Conservation (phyloP, 2,888 invertebrate genomes). For the Pollenia angustigena region DNA sequence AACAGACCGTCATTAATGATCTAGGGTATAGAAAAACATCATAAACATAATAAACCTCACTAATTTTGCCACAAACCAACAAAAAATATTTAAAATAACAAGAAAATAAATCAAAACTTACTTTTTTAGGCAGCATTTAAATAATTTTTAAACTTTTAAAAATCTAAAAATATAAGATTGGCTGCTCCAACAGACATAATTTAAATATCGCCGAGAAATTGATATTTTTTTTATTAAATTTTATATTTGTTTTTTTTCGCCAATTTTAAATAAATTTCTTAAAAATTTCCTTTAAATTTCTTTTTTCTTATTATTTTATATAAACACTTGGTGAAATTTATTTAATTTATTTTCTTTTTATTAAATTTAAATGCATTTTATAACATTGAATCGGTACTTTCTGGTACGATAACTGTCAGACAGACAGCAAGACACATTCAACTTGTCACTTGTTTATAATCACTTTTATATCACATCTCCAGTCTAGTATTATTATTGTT, state of each 20-base stretch:
- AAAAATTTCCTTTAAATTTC: background rate
- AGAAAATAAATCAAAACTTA: too few species aligned
- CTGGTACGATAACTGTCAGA: slow-evolving; percentile 52
- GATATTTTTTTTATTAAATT: background rate
- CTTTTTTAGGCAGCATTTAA: too few species aligned
- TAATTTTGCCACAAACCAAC: too few species aligned
- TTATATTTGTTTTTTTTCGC: background rate
- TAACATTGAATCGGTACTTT: slow-evolving; percentile 27
- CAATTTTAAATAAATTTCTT: too few species aligned
- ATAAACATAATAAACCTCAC: too few species aligned
- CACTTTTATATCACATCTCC: slow-evolving; percentile 47
- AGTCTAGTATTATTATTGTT: slow-evolving; percentile 24
- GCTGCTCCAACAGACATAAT: too few species aligned
- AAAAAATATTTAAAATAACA: too few species aligned
- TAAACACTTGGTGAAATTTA: slow-evolving; percentile 19
- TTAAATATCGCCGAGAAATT: too few species aligned
- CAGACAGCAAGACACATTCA: slow-evolving; percentile 9
- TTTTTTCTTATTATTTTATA: background rate
- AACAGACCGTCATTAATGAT: too few species aligned
- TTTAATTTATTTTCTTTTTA: slow-evolving; percentile 52
- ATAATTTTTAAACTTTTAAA: too few species aligned
- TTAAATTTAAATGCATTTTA: slow-evolving; percentile 55
- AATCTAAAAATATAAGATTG: too few species aligned
- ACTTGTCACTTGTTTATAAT: slow-evolving; percentile 69
- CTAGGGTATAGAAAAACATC: too few species aligned